phyloP scores from a whole-genome alignment of 2,113 vertebrate genomes.

The Bos javanicus region DNA sequence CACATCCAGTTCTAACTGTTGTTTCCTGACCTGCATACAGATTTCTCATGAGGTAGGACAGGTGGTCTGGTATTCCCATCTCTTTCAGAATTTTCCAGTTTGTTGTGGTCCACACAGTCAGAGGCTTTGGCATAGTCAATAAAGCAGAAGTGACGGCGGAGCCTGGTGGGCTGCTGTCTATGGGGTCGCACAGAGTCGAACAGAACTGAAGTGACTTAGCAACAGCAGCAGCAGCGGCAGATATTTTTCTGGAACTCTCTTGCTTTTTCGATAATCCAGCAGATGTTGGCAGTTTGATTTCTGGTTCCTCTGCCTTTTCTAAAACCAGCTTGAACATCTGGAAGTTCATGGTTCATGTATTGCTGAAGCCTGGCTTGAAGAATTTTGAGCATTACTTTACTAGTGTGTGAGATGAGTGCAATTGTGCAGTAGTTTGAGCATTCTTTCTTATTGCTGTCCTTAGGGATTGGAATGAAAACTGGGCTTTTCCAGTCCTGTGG shows the following conservation, averaged over 20 bases:
- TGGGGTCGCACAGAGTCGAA: too few species aligned
- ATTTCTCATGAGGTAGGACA: not conserved
- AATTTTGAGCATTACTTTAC: not conserved
- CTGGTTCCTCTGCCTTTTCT: not conserved
- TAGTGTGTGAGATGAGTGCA: not conserved
- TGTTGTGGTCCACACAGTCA: not conserved
- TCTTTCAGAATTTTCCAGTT: not conserved
- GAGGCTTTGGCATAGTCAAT: not conserved
- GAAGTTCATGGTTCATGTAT: not conserved
- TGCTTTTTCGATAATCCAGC: not conserved
- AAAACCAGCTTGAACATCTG: not conserved
- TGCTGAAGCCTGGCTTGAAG: not conserved
- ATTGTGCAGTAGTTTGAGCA: not conserved
- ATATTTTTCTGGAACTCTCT: not conserved
- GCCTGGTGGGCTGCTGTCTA: too few species aligned
- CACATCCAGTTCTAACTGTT: not conserved
- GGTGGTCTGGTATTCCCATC: not conserved
- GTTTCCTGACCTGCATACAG: not conserved
- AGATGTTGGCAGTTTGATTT: not conserved
- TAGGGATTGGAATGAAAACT: not conserved
- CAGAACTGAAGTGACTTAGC: too few species aligned
- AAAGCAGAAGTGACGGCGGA: not conserved
- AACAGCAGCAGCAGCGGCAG: not conserved
- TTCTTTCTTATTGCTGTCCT: not conserved
- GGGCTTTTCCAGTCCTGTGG: not conserved